phyloP scores from a whole-genome alignment of 2,797 vertebrate genomes.

The Rhinatrema bivittatum region DNA sequence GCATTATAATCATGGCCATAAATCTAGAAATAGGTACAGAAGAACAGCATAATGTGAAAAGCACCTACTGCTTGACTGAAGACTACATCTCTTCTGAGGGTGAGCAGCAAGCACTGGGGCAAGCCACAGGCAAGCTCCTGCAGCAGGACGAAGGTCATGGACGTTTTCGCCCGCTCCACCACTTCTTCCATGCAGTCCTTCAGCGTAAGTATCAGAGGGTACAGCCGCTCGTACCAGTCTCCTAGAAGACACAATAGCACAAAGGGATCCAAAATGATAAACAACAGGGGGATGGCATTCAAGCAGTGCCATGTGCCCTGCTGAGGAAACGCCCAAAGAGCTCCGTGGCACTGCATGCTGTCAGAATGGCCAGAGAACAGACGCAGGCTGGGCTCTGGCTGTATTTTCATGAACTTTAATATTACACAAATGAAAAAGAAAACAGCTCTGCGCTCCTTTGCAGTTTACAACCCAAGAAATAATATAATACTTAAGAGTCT shows the following conservation, averaged over 20 bases:
- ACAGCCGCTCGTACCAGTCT: slow-evolving; percentile 85
- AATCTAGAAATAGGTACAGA: too few species aligned
- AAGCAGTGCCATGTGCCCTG: slow-evolving; percentile 1
- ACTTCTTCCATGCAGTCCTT: slow-evolving; percentile 89
- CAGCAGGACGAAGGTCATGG: slow-evolving; percentile 89
- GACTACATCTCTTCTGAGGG: slow-evolving; percentile 85
- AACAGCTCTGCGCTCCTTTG: too few species aligned
- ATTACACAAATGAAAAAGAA: too few species aligned
- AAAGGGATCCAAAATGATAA: slow-evolving; percentile 5
- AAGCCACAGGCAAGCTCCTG: slow-evolving; percentile 88
- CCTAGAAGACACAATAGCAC: slow-evolving; percentile 45
- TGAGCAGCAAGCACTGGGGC: slow-evolving; percentile 84
- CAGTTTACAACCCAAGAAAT: too few species aligned
- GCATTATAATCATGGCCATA: too few species aligned
- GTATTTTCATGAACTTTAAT: too few species aligned
- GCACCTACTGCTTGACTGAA: slow-evolving; percentile 96
- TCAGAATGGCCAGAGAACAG: too few species aligned
- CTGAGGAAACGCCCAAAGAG: slow-evolving; percentile 16
- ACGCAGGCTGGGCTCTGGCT: too few species aligned
- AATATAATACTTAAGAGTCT: too few species aligned
- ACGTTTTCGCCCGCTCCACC: slow-evolving; percentile 78
- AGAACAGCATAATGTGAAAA: too few species aligned
- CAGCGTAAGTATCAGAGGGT: slow-evolving; percentile 72
- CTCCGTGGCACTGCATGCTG: too few species aligned
- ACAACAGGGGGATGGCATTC: slow-evolving; percentile 4